Evolutionary conservation across 2,888 invertebrate genomes (phyloP).

Genomic region (Xylocampa areola): DNA sequence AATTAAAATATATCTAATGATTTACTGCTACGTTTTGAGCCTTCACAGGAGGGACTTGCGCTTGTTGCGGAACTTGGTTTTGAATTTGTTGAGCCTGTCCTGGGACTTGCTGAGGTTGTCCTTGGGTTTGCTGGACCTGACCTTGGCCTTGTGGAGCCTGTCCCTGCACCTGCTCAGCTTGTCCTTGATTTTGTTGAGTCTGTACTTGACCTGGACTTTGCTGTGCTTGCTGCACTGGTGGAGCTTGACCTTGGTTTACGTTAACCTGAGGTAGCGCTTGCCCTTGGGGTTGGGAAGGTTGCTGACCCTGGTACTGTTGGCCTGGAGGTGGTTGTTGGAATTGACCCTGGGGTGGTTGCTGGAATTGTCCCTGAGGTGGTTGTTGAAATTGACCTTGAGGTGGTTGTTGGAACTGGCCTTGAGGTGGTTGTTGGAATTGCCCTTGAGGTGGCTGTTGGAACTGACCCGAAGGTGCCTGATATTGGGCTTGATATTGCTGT

Average conservation of each 20-base stretch:
- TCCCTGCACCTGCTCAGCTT: slow-evolving; percentile 51
- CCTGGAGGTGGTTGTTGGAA: slow-evolving; percentile 58
- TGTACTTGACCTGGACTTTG: slow-evolving; percentile 51
- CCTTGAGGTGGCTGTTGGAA: slow-evolving; percentile 55
- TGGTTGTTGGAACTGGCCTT: slow-evolving; percentile 57
- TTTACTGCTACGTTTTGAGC: slow-evolving; percentile 38
- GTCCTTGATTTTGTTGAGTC: slow-evolving; percentile 59
- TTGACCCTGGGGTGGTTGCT: slow-evolving; percentile 42
- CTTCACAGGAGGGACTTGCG: slow-evolving; percentile 35
- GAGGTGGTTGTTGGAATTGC: slow-evolving; percentile 44
- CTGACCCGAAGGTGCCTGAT: slow-evolving; percentile 30
- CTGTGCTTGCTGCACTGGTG: slow-evolving; percentile 41
- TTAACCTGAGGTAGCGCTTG: slow-evolving; percentile 45
- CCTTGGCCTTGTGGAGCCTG: slow-evolving; percentile 54
- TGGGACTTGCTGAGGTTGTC: slow-evolving; percentile 1
- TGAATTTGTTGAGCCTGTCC: slow-evolving; percentile 33
- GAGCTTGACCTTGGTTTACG: slow-evolving; percentile 45
- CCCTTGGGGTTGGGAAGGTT: slow-evolving; percentile 58
- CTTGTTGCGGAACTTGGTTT: slow-evolving; percentile 47
- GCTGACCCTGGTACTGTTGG: slow-evolving; percentile 55
- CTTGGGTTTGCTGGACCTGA: slow-evolving; percentile 8
- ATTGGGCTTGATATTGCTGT: slow-evolving; percentile 44
- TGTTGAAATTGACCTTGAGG: slow-evolving; percentile 55
- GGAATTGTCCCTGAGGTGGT: slow-evolving; percentile 53
- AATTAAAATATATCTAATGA: slow-evolving; percentile 24